phyloP scores from a whole-genome alignment of 2,113 vertebrate genomes.

The Neogale vison region DNA sequence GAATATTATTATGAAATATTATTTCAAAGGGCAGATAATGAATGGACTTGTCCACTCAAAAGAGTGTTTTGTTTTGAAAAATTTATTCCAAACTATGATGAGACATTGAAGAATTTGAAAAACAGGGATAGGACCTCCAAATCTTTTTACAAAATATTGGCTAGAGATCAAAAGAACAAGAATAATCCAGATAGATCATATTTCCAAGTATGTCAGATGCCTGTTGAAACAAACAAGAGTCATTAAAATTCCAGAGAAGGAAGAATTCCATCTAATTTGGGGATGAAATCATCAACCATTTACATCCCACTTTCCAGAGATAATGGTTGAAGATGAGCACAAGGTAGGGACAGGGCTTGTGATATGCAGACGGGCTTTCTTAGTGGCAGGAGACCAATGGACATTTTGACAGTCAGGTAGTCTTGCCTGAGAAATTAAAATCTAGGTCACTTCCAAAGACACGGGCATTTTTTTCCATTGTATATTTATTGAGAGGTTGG shows the following conservation, averaged over 20 bases:
- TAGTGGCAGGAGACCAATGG: background rate
- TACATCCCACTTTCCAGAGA: background rate
- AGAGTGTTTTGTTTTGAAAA: background rate
- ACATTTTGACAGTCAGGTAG: background rate
- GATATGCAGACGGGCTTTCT: background rate
- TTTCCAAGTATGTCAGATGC: background rate
- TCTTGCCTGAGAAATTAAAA: background rate
- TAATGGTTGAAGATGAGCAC: background rate
- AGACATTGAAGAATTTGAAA: background rate
- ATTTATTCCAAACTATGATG: background rate
- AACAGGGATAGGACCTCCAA: background rate
- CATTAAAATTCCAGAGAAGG: background rate
- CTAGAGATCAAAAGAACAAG: background rate
- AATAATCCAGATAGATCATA: background rate
- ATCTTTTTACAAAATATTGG: background rate
- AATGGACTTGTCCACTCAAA: background rate
- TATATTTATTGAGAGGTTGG: background rate
- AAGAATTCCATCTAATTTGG: background rate
- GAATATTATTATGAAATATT: background rate
- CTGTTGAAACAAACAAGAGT: background rate
- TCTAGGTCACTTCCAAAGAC: background rate
- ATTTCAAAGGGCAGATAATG: background rate
- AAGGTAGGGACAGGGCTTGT: background rate
- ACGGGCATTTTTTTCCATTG: background rate
- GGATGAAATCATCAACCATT: background rate